Conservation (phyloP, 2,888 invertebrate genomes). For the Archips xylosteana region DNA sequence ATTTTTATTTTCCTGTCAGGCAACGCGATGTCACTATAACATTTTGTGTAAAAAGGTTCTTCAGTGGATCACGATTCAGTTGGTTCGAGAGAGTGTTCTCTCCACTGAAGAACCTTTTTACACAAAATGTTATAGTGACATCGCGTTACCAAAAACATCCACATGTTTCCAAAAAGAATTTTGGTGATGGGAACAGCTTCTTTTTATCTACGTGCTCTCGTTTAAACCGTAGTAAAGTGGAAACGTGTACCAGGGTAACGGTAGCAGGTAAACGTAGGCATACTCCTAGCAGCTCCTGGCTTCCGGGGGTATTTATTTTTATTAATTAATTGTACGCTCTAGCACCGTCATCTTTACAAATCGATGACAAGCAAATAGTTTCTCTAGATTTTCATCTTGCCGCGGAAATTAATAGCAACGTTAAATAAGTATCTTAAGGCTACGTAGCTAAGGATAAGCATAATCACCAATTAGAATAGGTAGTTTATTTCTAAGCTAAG, state of each 20-base stretch:
- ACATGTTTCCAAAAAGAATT: too few relatives aligned
- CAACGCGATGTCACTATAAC: too few relatives aligned
- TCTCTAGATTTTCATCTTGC: neutral
- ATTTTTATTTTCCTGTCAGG: too few relatives aligned
- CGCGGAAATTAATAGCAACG: too few relatives aligned
- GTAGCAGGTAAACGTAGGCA: constrained; percentile 44
- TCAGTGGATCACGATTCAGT: too few relatives aligned
- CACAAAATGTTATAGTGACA: too few relatives aligned
- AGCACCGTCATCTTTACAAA: constrained; percentile 24
- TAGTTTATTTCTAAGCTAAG: neutral
- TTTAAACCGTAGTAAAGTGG: constrained; percentile 32
- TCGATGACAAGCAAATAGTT: constrained; percentile 28
- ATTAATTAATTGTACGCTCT: constrained; percentile 45
- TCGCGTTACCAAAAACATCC: too few relatives aligned
- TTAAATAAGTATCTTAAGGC: neutral
- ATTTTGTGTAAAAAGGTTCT: too few relatives aligned
- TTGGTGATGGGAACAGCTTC: too few relatives aligned
- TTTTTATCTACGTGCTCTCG: too few relatives aligned
- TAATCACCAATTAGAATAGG: neutral
- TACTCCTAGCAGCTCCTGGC: constrained; percentile 39
- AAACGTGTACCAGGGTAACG: constrained; percentile 44
- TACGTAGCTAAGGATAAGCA: neutral
- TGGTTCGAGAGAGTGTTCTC: too few relatives aligned
- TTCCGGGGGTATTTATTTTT: constrained; percentile 44
- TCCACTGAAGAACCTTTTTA: too few relatives aligned